Conservation (phyloP, 2,113 vertebrate species). For the Panthera leo region DNA sequence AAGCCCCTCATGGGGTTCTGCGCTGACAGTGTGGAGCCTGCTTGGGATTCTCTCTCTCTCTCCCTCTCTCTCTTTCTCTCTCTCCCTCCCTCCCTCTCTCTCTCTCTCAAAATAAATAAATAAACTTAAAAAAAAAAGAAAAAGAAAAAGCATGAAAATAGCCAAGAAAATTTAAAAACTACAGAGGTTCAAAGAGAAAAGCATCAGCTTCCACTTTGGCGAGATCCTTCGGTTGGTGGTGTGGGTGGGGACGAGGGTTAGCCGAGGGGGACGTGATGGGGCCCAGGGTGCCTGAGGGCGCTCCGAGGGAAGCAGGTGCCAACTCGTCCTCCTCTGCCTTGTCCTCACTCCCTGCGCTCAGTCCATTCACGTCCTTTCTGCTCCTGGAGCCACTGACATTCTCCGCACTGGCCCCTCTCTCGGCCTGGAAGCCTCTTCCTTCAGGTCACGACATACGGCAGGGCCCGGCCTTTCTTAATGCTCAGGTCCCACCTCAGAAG, state of each 20-base stretch:
- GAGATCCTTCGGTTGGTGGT: not conserved
- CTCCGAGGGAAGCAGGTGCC: fast-evolving
- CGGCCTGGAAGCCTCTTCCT: not conserved
- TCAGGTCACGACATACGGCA: too few relatives aligned
- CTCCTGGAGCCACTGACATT: not conserved
- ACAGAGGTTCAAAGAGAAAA: not conserved
- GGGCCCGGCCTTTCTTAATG: not conserved
- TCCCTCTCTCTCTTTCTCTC: too few relatives aligned
- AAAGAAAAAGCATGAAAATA: not conserved
- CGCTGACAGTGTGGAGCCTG: too few relatives aligned
- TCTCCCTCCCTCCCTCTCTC: too few relatives aligned
- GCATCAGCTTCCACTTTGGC: not conserved
- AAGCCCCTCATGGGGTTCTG: too few relatives aligned
- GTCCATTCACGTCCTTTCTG: not conserved
- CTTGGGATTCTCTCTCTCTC: too few relatives aligned
- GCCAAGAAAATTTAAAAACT: not conserved
- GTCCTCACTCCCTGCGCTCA: not conserved
- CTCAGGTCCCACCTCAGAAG: not conserved
- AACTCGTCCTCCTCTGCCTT: not conserved
- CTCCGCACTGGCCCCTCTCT: not conserved
- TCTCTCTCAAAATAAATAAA: too few relatives aligned
- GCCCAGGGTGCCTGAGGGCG: not conserved
- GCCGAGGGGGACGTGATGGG: not conserved
- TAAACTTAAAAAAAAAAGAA: too few relatives aligned
- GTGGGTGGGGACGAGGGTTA: not conserved